Conservation (phyloP, 1,140 invertebrate species). For the silkworm (Bombyx mori) region ASM3026992v2 NC_085108.1:4470001-4470500, state of each 20-base stretch:
- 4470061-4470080: too few species aligned
- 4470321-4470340: not conserved
- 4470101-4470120: slow-evolving; percentile 54
- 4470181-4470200: slow-evolving; percentile 52
- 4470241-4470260: slow-evolving; percentile 16
- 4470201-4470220: slow-evolving; percentile 63
- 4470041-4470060: too few species aligned
- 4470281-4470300: not conserved
- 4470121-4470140: slow-evolving; percentile 44
- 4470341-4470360: too few species aligned
- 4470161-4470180: slow-evolving; percentile 49
- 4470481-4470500: too few species aligned
- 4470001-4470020: too few species aligned
- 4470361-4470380: too few species aligned
- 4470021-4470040: too few species aligned
- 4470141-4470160: slow-evolving; percentile 51
- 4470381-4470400: too few species aligned
- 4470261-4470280: not conserved
- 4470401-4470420: too few species aligned
- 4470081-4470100: not conserved
- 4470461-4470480: too few species aligned
- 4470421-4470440: not conserved
- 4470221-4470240: slow-evolving; percentile 58
- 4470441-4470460: too few species aligned
- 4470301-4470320: not conserved